phyloP scores from a whole-genome alignment of 2,888 invertebrate genomes.

The Limnephilus marmoratus region DNA sequence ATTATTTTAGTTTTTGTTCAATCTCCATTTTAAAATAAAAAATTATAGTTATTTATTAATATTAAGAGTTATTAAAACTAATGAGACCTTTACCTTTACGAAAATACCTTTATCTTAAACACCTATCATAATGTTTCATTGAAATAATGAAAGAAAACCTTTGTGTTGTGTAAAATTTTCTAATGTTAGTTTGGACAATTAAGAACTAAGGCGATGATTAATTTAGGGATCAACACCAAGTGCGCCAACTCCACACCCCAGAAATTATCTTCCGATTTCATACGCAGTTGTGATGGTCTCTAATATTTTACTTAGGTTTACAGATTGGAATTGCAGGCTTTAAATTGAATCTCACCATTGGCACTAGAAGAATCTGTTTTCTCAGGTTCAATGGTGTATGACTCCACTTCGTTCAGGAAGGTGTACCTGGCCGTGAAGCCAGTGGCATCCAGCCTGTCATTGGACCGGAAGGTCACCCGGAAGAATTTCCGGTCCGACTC shows the following conservation, averaged over 20 bases:
- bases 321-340: not conserved
- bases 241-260: not conserved
- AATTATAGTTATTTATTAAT: no score
- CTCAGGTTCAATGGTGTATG: constrained; percentile 73
- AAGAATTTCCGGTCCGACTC: constrained; percentile 95
- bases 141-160: no score
- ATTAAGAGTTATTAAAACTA: no score
- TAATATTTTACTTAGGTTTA: not conserved
- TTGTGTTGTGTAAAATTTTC: no score
- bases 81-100: no score
- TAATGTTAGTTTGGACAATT: no score
- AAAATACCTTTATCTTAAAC: no score
- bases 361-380: constrained; percentile 66
- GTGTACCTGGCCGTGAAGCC: constrained; percentile 96
- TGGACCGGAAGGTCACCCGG: constrained; percentile 95
- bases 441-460: constrained; percentile 94
- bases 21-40: no score
- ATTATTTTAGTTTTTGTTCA: no score
- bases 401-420: constrained; percentile 85
- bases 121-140: no score
- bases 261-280: not conserved
- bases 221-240: not conserved
- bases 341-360: constrained; percentile 56
- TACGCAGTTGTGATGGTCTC: not conserved
- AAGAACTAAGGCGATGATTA: no score